Evolutionary conservation across 2,888 invertebrate genomes (phyloP).

Genomic region (Acleris emargana): DNA sequence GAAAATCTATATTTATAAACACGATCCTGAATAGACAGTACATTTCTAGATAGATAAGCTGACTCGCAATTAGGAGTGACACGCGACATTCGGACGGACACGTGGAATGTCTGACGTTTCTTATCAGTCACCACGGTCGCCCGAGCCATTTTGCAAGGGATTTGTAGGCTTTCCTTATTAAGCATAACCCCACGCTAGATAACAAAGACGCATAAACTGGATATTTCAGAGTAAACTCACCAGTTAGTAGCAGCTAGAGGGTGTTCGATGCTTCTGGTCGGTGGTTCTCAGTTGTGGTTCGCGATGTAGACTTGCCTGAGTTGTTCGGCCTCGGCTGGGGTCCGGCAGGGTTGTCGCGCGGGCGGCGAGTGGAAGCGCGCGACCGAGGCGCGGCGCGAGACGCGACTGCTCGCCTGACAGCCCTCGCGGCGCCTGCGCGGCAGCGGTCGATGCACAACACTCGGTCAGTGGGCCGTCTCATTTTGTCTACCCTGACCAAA

Average conservation of each 20-base stretch:
- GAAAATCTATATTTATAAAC: neutral
- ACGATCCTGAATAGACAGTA: neutral
- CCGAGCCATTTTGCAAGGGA: slow-evolving; percentile 33
- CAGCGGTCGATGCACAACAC: slow-evolving; percentile 76
- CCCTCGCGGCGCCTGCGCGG: slow-evolving; percentile 65
- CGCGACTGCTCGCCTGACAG: slow-evolving; percentile 57
- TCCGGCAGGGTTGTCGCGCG: slow-evolving; percentile 18
- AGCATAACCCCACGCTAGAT: slow-evolving; percentile 34
- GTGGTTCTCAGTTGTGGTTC: slow-evolving; percentile 10
- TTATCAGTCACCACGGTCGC: slow-evolving; percentile 29
- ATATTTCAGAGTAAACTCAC: slow-evolving; percentile 9
- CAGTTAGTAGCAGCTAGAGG: slow-evolving; percentile 4
- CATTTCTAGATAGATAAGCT: neutral
- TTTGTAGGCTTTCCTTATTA: slow-evolving; percentile 32
- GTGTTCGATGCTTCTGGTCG: neutral
- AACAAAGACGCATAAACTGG: slow-evolving; percentile 47
- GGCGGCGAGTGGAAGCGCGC: slow-evolving; percentile 50
- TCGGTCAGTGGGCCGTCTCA: slow-evolving; percentile 80
- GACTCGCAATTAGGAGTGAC: slow-evolving; percentile 14
- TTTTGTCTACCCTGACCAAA: slow-evolving; percentile 58
- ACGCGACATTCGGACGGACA: slow-evolving; percentile 19
- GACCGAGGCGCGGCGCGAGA: slow-evolving; percentile 60
- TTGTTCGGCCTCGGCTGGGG: slow-evolving; percentile 10
- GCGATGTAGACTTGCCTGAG: slow-evolving; percentile 30
- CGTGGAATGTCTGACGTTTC: slow-evolving; percentile 35